Conservation (phyloP, 1,140 invertebrate genomes). For the Ericerus pela region DNA sequence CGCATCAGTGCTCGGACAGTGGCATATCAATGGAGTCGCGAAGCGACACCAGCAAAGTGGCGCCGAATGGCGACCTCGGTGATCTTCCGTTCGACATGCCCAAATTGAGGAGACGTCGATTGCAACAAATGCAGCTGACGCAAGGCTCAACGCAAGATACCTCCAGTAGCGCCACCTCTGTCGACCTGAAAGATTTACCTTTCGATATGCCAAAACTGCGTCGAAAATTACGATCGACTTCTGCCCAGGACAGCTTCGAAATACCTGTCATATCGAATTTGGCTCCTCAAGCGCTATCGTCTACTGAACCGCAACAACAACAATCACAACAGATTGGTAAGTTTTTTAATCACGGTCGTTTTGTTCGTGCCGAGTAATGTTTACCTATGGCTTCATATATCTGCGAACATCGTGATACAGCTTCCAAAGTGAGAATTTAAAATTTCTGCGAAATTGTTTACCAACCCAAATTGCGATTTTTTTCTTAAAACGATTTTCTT, state of each 20-base stretch:
- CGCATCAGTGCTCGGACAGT: conserved; percentile 61
- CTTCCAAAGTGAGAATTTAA: no score
- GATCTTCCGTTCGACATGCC: conserved; percentile 80
- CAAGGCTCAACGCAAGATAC: conserved; percentile 30
- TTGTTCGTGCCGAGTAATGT: no score
- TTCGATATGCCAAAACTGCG: conserved; percentile 80
- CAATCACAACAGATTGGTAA: background rate
- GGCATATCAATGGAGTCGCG: conserved; percentile 58
- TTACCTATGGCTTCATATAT: no score
- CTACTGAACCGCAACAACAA: no score
- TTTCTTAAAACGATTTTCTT: no score
- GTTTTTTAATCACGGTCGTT: no score
- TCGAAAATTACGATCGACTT: conserved; percentile 37
- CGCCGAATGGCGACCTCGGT: conserved; percentile 36
- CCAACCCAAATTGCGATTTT: no score
- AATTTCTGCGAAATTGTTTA: no score
- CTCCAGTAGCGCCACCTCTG: conserved; percentile 51
- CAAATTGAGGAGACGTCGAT: conserved; percentile 56
- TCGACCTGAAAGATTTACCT: conserved; percentile 60
- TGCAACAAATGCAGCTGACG: conserved; percentile 13
- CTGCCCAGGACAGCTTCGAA: background rate
- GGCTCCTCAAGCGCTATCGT: no score
- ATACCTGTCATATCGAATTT: background rate
- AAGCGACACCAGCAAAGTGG: conserved; percentile 2
- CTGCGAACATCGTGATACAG: no score